A percentile compares a stretch with the other conserved stretches of the same genome.
phyloP scores from a whole-genome alignment of 1,140 invertebrate genomes.

The Phymorhynchus buccinoides region DNA sequence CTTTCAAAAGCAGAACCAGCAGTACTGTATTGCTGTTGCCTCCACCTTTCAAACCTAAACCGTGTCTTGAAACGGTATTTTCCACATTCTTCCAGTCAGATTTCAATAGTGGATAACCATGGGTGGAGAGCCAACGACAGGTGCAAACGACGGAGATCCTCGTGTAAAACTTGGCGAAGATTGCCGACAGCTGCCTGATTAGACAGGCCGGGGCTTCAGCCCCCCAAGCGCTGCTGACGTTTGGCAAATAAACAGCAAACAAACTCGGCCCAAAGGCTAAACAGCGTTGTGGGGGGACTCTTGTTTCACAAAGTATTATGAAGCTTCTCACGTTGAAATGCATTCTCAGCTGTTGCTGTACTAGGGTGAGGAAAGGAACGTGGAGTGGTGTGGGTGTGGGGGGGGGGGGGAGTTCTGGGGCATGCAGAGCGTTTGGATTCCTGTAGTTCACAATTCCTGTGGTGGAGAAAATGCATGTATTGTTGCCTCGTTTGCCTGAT shows the following conservation, averaged over 20 bases:
- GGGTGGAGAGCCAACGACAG: neutral
- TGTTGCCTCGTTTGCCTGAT: neutral
- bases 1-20: neutral
- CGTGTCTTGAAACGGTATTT: neutral
- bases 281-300: neutral
- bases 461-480: neutral
- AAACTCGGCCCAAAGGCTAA: neutral
- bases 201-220: neutral
- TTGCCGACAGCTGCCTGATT: neutral
- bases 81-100: neutral
- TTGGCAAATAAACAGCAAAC: constrained; percentile 2
- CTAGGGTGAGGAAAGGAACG: neutral
- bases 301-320: neutral
- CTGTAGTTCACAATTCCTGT: neutral
- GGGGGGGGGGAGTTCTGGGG: neutral
- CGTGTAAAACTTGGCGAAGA: neutral
- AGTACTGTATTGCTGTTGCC: neutral
- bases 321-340: neutral
- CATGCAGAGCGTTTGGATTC: neutral
- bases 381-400: neutral
- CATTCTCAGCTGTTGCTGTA: neutral
- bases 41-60: neutral
- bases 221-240: neutral
- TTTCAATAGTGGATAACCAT: neutral
- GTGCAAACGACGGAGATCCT: neutral